Evolutionary conservation across 2,888 invertebrate genomes (phyloP).

Genomic region (Tiliacea citrago): DNA sequence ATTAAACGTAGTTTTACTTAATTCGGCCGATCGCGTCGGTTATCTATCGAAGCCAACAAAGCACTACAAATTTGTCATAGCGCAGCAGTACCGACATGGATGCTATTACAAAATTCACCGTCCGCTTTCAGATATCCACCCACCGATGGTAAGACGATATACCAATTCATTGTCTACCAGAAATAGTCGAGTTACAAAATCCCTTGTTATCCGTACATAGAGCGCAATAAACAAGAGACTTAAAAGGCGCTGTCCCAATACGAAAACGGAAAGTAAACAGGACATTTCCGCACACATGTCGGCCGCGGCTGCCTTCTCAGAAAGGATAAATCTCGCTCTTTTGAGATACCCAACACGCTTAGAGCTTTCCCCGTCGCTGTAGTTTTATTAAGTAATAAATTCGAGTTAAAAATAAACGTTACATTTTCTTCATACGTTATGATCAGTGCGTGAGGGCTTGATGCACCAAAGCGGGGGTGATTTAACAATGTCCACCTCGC

Average conservation of each 20-base stretch:
- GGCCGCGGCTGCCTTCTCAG: conserved; percentile 69
- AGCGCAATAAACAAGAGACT: conserved; percentile 79
- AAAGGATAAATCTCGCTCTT: conserved; percentile 73
- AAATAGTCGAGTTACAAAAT: conserved; percentile 83
- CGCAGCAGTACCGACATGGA: conserved; percentile 66
- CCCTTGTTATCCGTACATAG: conserved; percentile 79
- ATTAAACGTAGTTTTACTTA: conserved; percentile 72
- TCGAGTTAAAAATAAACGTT: conserved; percentile 60
- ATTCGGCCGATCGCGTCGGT: conserved; percentile 59
- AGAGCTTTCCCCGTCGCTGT: conserved; percentile 63
- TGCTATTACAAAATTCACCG: conserved; percentile 72
- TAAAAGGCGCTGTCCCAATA: conserved; percentile 85
- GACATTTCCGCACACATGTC: conserved; percentile 84
- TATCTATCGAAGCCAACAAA: conserved; percentile 64
- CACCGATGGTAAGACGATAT: conserved; percentile 75
- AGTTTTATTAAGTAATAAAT: conserved; percentile 65
- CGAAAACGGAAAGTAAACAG: conserved; percentile 84
- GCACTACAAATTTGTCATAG: conserved; percentile 68
- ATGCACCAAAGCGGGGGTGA: conserved; percentile 69
- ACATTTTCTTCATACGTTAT: conserved; percentile 61
- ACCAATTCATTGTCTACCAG: conserved; percentile 78
- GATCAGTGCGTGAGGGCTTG: conserved; percentile 60
- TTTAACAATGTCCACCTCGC: conserved; percentile 79
- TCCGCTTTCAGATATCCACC: conserved; percentile 69
- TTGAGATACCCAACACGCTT: conserved; percentile 72